A percentile compares a stretch with the other conserved stretches of the same genome.
phyloP scores from a whole-genome alignment of 1,140 invertebrate species.

The Diorhabda sublineata region DNA sequence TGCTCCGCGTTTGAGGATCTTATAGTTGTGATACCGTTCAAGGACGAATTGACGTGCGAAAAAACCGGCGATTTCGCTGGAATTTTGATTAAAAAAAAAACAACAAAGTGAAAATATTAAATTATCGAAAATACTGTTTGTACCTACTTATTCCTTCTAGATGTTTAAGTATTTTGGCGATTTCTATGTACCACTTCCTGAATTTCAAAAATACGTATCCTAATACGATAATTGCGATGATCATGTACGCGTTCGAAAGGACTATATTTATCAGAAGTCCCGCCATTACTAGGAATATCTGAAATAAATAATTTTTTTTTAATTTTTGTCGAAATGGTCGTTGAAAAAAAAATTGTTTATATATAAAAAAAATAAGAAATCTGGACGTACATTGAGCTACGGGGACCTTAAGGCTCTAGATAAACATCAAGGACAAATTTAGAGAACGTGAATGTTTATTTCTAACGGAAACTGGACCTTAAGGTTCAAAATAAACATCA shows the following conservation, averaged over 20 bases:
- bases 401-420: not conserved
- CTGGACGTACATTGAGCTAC: not conserved
- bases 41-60: slow-evolving; percentile 58
- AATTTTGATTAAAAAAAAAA: slow-evolving; percentile 5
- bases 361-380: not conserved
- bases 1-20: slow-evolving; percentile 43
- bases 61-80: slow-evolving; percentile 68
- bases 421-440: not conserved
- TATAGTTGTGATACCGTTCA: slow-evolving; percentile 41
- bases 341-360: not conserved
- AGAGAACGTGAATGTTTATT: not conserved
- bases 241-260: slow-evolving; percentile 68
- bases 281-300: slow-evolving; percentile 54
- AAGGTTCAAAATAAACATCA: not conserved
- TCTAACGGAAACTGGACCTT: not conserved
- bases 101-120: not conserved
- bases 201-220: slow-evolving; percentile 51
- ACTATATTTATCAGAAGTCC: slow-evolving; percentile 66
- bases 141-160: slow-evolving; percentile 52
- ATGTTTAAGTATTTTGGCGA: slow-evolving; percentile 57
- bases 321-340: not conserved
- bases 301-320: slow-evolving; percentile 17
- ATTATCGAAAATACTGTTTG: not conserved
- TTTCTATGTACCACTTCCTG: slow-evolving; percentile 56
- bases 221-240: slow-evolving; percentile 57